Percentiles rank a stretch among this genome's conserved stretches.
Evolutionary conservation across 2,113 vertebrate genomes (phyloP).

Genomic region (Epinephelus lanceolatus): DNA sequence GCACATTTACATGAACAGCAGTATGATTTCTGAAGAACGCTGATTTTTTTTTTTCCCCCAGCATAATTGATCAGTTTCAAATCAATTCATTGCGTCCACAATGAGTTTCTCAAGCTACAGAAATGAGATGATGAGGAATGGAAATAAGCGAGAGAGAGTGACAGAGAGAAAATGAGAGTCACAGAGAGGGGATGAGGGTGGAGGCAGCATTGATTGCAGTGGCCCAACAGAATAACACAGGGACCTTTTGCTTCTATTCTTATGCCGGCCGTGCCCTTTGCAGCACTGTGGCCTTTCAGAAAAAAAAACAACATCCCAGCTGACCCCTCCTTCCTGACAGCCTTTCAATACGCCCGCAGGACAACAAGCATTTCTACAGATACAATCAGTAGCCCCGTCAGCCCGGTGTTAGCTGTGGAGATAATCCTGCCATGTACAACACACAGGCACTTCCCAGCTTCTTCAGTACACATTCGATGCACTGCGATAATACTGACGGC

Average conservation of each 20-base stretch:
- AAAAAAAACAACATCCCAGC: conserved; percentile 43
- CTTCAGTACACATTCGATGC: conserved; percentile 39
- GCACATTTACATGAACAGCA: conserved; percentile 35
- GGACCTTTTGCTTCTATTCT: conserved; percentile 72
- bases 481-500: conserved; percentile 21
- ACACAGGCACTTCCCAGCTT: conserved; percentile 41
- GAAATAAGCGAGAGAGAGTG: conserved; percentile 38
- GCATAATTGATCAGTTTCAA: conserved; percentile 49
- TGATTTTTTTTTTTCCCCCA: neutral
- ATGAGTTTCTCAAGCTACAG: conserved; percentile 21
- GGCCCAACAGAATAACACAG: conserved; percentile 50
- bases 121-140: conserved; percentile 34
- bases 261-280: conserved; percentile 69
- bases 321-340: conserved; percentile 69
- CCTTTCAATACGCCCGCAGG: conserved; percentile 70
- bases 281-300: conserved; percentile 64
- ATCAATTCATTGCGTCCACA: conserved; percentile 17
- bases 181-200: conserved; percentile 31
- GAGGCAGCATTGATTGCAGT: conserved; percentile 63
- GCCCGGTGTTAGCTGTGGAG: conserved; percentile 52
- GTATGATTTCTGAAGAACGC: conserved; percentile 20
- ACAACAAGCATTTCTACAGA: conserved; percentile 69
- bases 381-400: conserved; percentile 66
- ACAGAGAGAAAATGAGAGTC: conserved; percentile 43
- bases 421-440: conserved; percentile 65